phyloP scores from a whole-genome alignment of 2,113 vertebrate genomes.

The Pteropus alecto region DNA sequence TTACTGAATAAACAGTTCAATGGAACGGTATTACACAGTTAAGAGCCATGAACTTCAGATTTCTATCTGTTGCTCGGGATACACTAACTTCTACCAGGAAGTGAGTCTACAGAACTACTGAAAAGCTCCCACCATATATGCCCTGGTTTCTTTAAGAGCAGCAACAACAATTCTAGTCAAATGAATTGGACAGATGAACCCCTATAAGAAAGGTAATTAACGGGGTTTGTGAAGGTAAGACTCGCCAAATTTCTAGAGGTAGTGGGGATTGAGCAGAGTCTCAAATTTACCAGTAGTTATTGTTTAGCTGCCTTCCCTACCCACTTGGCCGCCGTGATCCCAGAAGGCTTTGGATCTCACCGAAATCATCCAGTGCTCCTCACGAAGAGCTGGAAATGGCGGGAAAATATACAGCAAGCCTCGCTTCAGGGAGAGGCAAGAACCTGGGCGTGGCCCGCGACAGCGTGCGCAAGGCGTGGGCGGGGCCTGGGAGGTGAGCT shows the following conservation, averaged over 20 bases:
- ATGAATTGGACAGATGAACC: neutral
- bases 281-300: neutral
- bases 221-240: neutral
- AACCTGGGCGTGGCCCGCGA: neutral
- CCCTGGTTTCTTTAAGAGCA: neutral
- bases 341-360: neutral
- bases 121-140: neutral
- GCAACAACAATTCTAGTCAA: neutral
- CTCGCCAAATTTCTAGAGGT: neutral
- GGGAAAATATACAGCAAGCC: neutral
- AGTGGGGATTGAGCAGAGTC: neutral
- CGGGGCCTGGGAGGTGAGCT: fast-evolving
- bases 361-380: neutral
- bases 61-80: neutral
- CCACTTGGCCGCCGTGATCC: neutral
- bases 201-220: neutral
- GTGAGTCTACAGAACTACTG: neutral
- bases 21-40: neutral
- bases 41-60: neutral
- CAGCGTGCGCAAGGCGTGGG: neutral
- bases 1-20: neutral
- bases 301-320: neutral
- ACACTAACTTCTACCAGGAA: neutral
- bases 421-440: fast-evolving
- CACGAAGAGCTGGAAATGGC: conserved; percentile 32